Conservation (phyloP, 2,888 invertebrate genomes). For the Schizotus pectinicornis region DNA sequence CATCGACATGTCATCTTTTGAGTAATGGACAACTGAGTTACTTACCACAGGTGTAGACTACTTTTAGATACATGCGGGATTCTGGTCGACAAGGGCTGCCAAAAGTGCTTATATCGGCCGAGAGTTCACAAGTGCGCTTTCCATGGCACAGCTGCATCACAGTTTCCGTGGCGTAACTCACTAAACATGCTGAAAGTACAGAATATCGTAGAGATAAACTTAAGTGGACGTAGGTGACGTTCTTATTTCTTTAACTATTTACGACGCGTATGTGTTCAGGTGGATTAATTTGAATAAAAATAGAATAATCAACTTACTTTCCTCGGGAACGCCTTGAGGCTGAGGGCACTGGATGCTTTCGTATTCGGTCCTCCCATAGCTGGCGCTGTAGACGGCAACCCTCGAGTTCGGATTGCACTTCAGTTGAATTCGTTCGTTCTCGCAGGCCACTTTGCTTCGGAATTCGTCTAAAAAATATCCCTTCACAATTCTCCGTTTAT, state of each 20-base stretch:
- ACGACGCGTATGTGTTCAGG: slow-evolving; percentile 5
- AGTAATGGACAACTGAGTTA: slow-evolving; percentile 8
- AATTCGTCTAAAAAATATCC: slow-evolving; percentile 79
- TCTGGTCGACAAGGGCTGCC: slow-evolving; percentile 81
- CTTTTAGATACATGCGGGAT: slow-evolving; percentile 83
- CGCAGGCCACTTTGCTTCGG: slow-evolving; percentile 91
- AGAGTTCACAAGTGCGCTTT: slow-evolving; percentile 77
- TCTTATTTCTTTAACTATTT: slow-evolving; percentile 6
- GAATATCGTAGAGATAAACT: not conserved
- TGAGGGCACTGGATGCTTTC: slow-evolving; percentile 88
- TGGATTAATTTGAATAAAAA: slow-evolving; percentile 23
- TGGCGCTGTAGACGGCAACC: slow-evolving; percentile 91
- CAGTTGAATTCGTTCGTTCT: slow-evolving; percentile 86
- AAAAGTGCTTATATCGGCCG: slow-evolving; percentile 82
- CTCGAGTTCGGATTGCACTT: slow-evolving; percentile 86
- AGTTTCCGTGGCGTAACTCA: slow-evolving; percentile 88
- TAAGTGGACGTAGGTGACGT: not conserved
- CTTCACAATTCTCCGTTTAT: not conserved
- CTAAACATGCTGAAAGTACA: slow-evolving; percentile 76
- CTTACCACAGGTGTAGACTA: slow-evolving; percentile 88
- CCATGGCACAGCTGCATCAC: slow-evolving; percentile 86
- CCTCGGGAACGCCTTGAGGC: slow-evolving; percentile 84
- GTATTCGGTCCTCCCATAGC: slow-evolving; percentile 87
- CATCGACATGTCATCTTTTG: not conserved
- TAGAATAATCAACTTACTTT: slow-evolving; percentile 70